Base-by-base conservation (phyloP, 2,888 invertebrate genomes). In the Sycophila texana region DNA sequence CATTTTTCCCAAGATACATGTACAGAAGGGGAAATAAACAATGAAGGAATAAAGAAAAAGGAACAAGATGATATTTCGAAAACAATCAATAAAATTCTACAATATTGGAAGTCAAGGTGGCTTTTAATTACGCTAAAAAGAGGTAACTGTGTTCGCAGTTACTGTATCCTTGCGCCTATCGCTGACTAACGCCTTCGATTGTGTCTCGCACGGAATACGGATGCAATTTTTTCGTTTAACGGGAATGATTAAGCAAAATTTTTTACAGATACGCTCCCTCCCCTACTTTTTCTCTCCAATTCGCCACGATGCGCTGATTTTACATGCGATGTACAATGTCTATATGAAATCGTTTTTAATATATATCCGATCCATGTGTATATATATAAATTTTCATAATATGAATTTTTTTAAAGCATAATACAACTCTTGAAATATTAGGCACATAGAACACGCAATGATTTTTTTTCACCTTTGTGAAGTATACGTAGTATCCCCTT, bases 381-480 rank as follows among this genome's bases (percentile, higher is more conserved):
- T 79, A 26, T 74, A 68, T 78, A 57, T 57, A 78, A 53, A 67
- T 70, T 60, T 70, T 55, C 13, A 68, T 72, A 60, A 71, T 79
- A 72, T 61, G 30, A 72, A 75, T 66, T 79, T 39, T 76, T 58
- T 60, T 70, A 76, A 39, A 72, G 72, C 72, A 80, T 73, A 68
- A 61, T 60, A 74, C 83, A 84, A 84, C 81, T 83, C 76, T 84
- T 82, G 83, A 83, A 85, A 82, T 84, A 85, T 86, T 86, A 89
- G 89, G 88, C 88, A 89, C 88, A 88, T 88, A 86, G 86, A 89
- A 88, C 87, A 88, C 87, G 86, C 86, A 87, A 85, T 80, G 82
- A 86, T 85, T 83, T 84, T 66, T 72, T 55, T 57, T 49, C 72
- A 67, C 57, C 58, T 63, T 72, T 57, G 22, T 74, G 79, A 82